Evolutionary conservation across 2,888 invertebrate genomes (phyloP), one percentile per base, ranked within the genome.

Genomic region (Dynastes grantii): DNA sequence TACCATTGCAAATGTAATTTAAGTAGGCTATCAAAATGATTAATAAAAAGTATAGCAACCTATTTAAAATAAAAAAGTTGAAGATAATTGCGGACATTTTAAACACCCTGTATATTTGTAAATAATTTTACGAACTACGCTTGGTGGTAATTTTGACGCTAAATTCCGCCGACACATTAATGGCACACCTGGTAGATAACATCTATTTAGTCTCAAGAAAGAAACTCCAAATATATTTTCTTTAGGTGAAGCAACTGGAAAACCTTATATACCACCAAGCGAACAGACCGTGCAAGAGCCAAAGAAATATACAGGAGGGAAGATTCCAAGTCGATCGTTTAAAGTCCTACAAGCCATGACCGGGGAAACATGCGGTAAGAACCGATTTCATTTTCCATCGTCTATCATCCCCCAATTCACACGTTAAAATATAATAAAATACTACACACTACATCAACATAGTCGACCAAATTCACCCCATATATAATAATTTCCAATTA

Each of bases 241-340:
- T 79, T 2, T 79, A 87, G 87, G 86, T 78, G 85, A 87, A 80
- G 85, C 85, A 55, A 80, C 84, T 22, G 84, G 86, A 11, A 80
- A 82, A 8, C 83, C 83, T 9, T 88, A 88, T 79, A 86, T 93
- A 78, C 94, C 92, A 81, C 92, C 94, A 67, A 93, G 93, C 85
- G 92, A 94, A 87, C 92, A 92, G 86, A 93, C 93, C 80, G 93
- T 90, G 76, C 91, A 90, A 80, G 94, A 94, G 86, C 94, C 94
- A 67, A 93, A 92, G 86, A 94, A 93, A 86, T 94, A 94, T 85
- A 94, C 92, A 85, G 95, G 95, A 77, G 93, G 94, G 85, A 92
- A 94, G 82, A 96, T 96, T 88, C 96, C 96, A 76, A 95, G 95
- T 82, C 92, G 94, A 87, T 94, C 95, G 58, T 96, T 96, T 89